phyloP scores from a whole-genome alignment of 2,888 invertebrate genomes.

The Drosophila infuscata region DNA sequence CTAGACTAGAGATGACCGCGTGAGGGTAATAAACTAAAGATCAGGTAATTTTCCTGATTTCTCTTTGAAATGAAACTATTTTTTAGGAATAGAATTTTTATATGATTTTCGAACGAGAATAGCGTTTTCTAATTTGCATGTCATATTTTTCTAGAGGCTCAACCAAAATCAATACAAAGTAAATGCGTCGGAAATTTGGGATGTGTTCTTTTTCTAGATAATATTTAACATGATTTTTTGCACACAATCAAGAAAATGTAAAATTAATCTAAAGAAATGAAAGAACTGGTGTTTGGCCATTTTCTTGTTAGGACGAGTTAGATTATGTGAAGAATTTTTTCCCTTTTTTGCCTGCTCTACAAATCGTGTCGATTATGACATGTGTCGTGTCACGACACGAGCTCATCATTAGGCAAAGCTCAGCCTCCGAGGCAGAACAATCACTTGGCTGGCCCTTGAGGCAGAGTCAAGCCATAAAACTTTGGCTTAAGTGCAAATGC shows the following conservation, averaged over 20 bases:
- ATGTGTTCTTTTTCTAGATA: too few relatives aligned
- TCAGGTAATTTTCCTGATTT: too few relatives aligned
- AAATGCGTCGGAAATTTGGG: too few relatives aligned
- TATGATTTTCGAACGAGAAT: not conserved
- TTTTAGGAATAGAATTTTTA: not conserved
- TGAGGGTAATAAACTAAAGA: not conserved
- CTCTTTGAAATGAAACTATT: not conserved
- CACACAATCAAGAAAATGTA: not conserved
- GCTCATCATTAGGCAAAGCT: conserved; percentile 19
- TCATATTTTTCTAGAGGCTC: too few relatives aligned
- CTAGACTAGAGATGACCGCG: conserved; percentile 32
- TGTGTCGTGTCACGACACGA: conserved; percentile 26
- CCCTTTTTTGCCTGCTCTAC: not conserved
- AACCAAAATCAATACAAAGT: too few relatives aligned
- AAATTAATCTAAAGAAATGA: not conserved
- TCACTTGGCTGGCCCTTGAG: conserved; percentile 35
- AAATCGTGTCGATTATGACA: not conserved
- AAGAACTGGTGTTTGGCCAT: too few relatives aligned
- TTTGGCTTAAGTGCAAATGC: conserved; percentile 79
- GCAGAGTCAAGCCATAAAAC: conserved; percentile 72
- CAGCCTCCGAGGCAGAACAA: conserved; percentile 31
- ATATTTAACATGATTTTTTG: not conserved
- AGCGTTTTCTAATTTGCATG: too few relatives aligned
- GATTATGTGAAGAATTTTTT: rapidly evolving
- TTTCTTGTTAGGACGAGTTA: not conserved